Conservation (phyloP, 2,888 invertebrate species). For the Embidobia sp. region DNA sequence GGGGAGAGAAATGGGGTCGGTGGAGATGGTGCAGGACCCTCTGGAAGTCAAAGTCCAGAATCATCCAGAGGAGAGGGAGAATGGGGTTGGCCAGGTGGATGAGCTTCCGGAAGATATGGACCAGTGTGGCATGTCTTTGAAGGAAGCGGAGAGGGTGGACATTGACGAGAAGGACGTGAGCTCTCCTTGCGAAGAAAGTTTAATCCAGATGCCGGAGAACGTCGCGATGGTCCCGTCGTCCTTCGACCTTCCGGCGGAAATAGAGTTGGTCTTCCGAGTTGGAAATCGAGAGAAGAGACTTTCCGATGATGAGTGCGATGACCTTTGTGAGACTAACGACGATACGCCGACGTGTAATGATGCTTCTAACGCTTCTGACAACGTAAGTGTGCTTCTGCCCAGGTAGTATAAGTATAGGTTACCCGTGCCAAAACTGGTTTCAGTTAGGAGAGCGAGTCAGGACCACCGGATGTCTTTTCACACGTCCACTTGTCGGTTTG, state of each 20-base stretch:
- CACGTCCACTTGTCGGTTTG: constrained; percentile 6
- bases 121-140: constrained; percentile 59
- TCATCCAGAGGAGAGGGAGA: not conserved
- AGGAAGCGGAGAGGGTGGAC: constrained; percentile 66
- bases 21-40: constrained; percentile 14
- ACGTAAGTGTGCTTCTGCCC: constrained; percentile 76
- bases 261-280: not conserved
- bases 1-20: constrained; percentile 20
- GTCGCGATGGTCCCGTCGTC: too few species aligned
- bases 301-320: constrained; percentile 43
- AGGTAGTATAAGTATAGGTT: constrained; percentile 20
- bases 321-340: constrained; percentile 66
- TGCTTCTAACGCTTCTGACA: constrained; percentile 75
- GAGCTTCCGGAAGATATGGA: constrained; percentile 24
- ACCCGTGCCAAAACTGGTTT: constrained; percentile 20
- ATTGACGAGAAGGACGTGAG: constrained; percentile 67
- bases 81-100: not conserved
- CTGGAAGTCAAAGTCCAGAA: not conserved
- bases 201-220: constrained; percentile 8
- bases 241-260: too few species aligned
- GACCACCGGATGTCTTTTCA: constrained; percentile 11
- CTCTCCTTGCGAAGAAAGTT: constrained; percentile 43
- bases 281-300: constrained; percentile 26
- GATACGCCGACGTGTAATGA: constrained; percentile 68
- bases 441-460: constrained; percentile 26